phyloP scores from a whole-genome alignment of 2,113 vertebrate species.

The Athene cunicularia region DNA sequence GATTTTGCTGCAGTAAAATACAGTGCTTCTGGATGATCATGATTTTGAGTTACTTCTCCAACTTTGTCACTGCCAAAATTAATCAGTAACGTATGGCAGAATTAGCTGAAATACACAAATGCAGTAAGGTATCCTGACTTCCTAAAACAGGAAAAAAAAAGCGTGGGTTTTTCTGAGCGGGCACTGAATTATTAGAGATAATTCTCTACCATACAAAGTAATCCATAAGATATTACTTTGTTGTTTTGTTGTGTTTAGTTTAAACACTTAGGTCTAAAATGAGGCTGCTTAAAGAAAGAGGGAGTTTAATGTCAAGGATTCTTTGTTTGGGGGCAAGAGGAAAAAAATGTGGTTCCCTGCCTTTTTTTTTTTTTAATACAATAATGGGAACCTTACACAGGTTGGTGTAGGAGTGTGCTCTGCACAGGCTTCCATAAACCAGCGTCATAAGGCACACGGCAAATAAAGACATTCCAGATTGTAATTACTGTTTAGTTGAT shows the following conservation, averaged over 20 bases:
- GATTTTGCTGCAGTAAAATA: background rate
- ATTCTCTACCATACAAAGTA: background rate
- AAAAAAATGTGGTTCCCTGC: background rate
- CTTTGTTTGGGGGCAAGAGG: background rate
- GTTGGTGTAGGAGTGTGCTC: background rate
- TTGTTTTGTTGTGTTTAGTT: background rate
- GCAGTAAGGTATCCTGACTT: background rate
- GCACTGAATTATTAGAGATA: background rate
- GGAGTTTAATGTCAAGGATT: background rate
- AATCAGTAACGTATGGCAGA: background rate
- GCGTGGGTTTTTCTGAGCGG: background rate
- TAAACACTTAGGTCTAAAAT: background rate
- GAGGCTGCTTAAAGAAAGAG: background rate
- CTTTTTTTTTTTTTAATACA: background rate
- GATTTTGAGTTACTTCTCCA: slow-evolving; percentile 10
- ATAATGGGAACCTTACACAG: background rate
- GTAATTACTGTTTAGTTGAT: background rate
- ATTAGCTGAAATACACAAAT: background rate
- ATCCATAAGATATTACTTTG: background rate
- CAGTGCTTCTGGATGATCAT: background rate
- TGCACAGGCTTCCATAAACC: background rate
- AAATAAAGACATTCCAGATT: background rate
- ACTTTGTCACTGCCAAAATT: slow-evolving; percentile 13
- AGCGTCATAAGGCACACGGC: background rate
- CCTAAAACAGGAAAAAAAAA: background rate